phyloP scores from a whole-genome alignment of 1,140 invertebrate species.

The Brachionus calyciflorus region DNA sequence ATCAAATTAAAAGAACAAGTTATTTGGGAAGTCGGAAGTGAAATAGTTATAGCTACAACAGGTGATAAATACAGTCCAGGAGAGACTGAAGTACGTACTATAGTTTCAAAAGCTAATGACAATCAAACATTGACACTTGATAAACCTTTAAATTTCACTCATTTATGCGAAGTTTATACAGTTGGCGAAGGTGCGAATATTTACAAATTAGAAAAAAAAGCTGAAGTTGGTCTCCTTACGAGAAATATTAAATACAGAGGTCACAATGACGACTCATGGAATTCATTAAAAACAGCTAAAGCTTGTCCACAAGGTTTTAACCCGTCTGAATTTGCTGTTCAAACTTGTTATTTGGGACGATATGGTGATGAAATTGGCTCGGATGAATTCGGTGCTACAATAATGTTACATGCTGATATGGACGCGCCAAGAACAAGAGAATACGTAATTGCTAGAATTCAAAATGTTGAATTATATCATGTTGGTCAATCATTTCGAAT shows the following conservation, averaged over 20 bases:
- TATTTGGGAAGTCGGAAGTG: slow-evolving; percentile 53
- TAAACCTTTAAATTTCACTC: slow-evolving; percentile 50
- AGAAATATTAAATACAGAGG: slow-evolving; percentile 49
- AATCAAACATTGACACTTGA: slow-evolving; percentile 52
- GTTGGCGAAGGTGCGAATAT: background rate
- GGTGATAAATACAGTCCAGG: slow-evolving; percentile 50
- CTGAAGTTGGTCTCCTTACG: slow-evolving; percentile 49
- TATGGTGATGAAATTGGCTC: slow-evolving; percentile 55
- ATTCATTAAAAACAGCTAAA: slow-evolving; percentile 48
- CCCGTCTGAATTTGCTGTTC: slow-evolving; percentile 55
- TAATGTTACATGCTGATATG: slow-evolving; percentile 52
- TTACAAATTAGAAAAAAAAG: slow-evolving; percentile 44
- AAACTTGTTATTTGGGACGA: slow-evolving; percentile 56
- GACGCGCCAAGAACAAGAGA: background rate
- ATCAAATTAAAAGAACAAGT: slow-evolving; percentile 50
- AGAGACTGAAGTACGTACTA: slow-evolving; percentile 51
- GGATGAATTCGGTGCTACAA: slow-evolving; percentile 55
- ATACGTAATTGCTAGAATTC: slow-evolving; percentile 7
- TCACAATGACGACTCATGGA: slow-evolving; percentile 48
- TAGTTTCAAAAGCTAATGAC: slow-evolving; percentile 51
- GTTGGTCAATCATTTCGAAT: slow-evolving; percentile 58
- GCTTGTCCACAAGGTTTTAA: slow-evolving; percentile 56
- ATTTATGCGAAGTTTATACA: slow-evolving; percentile 39
- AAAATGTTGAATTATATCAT: slow-evolving; percentile 48
- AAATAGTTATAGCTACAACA: slow-evolving; percentile 58